Percentiles rank a stretch among this genome's conserved stretches.
Conservation (phyloP, 2,888 invertebrate genomes). For the Nowickia ferox region DNA sequence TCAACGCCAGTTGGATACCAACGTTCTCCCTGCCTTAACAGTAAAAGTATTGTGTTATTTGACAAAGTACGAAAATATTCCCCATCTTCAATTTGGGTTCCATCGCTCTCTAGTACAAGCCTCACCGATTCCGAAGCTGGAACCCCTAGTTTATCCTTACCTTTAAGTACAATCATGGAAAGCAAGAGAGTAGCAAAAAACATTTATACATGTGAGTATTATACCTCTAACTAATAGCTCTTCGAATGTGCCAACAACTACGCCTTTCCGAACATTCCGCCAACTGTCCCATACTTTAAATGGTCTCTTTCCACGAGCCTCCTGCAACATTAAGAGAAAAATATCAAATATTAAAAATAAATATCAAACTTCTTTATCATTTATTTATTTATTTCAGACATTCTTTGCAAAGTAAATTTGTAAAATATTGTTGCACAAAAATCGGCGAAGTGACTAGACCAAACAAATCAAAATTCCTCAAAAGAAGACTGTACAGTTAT, state of each 20-base stretch:
- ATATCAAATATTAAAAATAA: background rate
- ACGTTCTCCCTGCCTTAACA: constrained; percentile 94
- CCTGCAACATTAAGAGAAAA: constrained; percentile 85
- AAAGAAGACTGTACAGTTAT: no score
- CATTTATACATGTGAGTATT: constrained; percentile 70
- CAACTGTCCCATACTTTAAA: constrained; percentile 98
- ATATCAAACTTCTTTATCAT: background rate
- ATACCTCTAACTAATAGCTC: constrained; percentile 92
- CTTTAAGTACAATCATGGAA: constrained; percentile 82
- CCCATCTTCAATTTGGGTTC: constrained; percentile 98
- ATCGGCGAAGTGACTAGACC: no score
- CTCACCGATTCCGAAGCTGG: constrained; percentile 93
- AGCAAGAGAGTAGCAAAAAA: background rate
- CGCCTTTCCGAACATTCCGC: constrained; percentile 95
- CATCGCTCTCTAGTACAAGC: constrained; percentile 96
- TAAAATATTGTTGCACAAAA: no score
- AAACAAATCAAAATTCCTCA: no score
- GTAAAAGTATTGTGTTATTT: constrained; percentile 94
- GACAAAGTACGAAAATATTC: constrained; percentile 97
- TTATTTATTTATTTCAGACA: no score
- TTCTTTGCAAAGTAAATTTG: no score
- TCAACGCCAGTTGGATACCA: constrained; percentile 97
- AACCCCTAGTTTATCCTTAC: constrained; percentile 95
- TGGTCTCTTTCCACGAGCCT: constrained; percentile 97
- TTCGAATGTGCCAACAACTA: constrained; percentile 95